A percentile compares a stretch with the other conserved stretches of the same genome.
phyloP scores from a whole-genome alignment of 2,797 vertebrate genomes.

The Orestias chungarensis region DNA sequence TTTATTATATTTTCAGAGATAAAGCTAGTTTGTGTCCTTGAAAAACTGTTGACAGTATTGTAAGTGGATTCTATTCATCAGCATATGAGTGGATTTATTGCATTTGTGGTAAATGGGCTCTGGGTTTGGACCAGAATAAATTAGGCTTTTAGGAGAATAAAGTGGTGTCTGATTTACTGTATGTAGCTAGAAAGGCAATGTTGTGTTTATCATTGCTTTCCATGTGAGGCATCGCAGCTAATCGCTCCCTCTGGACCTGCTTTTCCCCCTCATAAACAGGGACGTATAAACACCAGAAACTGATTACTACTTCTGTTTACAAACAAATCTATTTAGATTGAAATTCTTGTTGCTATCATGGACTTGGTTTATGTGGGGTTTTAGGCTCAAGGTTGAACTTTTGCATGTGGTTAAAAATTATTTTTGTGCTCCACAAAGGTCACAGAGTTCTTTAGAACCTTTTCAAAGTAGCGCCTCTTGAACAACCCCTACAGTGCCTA shows the following conservation, averaged over 20 bases:
- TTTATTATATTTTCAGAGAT: constrained; percentile 31
- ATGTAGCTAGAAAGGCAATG: constrained; percentile 53
- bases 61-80: constrained; percentile 39
- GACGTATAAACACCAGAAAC: constrained; percentile 36
- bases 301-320: constrained; percentile 34
- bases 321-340: constrained; percentile 28
- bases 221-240: constrained; percentile 42
- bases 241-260: constrained; percentile 39
- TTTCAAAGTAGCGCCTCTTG: constrained; percentile 35
- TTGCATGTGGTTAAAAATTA: constrained; percentile 55
- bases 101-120: constrained; percentile 56
- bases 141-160: constrained; percentile 36
- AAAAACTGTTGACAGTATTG: constrained; percentile 43
- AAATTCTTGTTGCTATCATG: constrained; percentile 18
- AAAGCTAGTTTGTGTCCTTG: constrained; percentile 46
- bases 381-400: constrained; percentile 46
- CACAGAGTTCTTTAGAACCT: not conserved
- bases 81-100: constrained; percentile 55
- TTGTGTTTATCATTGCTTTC: constrained; percentile 57
- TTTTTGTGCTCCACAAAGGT: constrained; percentile 32
- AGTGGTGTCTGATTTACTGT: constrained; percentile 59
- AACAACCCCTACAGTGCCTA: constrained; percentile 48
- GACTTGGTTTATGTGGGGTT: constrained; percentile 10
- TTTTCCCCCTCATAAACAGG: constrained; percentile 43
- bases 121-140: constrained; percentile 62